Evolutionary conservation across 1,140 invertebrate genomes (phyloP), one percentile per base, ranked within the genome.

Genomic region (Temnothorax curvispinosus): DNA sequence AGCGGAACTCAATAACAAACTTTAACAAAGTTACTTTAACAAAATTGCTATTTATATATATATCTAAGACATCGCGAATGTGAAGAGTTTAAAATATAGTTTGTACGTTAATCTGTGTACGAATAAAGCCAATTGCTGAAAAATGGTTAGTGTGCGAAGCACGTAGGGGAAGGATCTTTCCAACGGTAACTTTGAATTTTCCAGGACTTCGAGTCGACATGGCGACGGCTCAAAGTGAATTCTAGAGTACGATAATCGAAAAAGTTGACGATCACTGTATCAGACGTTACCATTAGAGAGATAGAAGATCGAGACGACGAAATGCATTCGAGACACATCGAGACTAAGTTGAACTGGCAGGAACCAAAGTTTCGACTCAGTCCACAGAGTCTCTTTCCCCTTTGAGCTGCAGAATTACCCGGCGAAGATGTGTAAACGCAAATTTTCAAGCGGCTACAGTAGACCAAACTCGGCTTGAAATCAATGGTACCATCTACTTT

Each of bases 321-420:
- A 88, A 60, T 85, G 76, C 88, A 90, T 88, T 90, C 88, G 85
- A 89, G 88, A 87, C 88, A 89, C 84, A 87, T 74, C 88, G 82
- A 50, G 69, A 41, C 82, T 77, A 77, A 90, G 88, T 75, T 84
- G 69, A 75, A 84, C 60, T 69, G 80, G 62, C 80, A 62, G 77
- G 80, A 47, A 86, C 84, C 86, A 78, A 90, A 90, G 85, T 89
- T 90, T 90, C 76, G 78, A 85, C 67, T 81, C 58, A 38, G 74
- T 87, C 88, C 72, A 80, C 74, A 47, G 41, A 82, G 80, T 84
- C 80, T 75, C 80, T 84, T 75, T 84, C 54, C 69, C 44, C 80
- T 84, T 84, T 84, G 80, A 75, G 69, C 69, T 62, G 27, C 15
- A 62, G 80, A 84, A 84, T 84, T 84, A 84, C 80, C 54, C 69